Evolutionary conservation across 2,797 vertebrate genomes (phyloP).

Genomic region (Strix occidentalis): DNA sequence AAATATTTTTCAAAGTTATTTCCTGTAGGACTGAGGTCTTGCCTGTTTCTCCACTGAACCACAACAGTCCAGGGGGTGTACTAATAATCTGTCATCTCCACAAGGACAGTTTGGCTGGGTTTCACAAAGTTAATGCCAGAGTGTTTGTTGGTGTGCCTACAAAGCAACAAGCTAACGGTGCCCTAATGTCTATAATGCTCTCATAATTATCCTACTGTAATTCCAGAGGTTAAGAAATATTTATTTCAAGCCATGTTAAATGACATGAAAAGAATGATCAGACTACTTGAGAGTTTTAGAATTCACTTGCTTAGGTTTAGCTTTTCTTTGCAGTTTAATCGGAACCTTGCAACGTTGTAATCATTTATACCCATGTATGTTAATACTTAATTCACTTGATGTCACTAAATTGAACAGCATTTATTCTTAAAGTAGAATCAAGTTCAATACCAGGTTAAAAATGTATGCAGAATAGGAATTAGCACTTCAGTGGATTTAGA

Average conservation of each 20-base stretch:
- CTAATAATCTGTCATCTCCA: background rate
- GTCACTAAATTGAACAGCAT: background rate
- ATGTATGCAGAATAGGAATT: background rate
- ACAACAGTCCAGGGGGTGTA: background rate
- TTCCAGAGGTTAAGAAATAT: background rate
- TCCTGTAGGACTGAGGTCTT: background rate
- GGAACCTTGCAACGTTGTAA: background rate
- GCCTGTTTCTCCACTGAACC: background rate
- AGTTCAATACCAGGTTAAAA: background rate
- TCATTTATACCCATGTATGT: background rate
- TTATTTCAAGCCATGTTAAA: background rate
- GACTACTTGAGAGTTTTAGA: background rate
- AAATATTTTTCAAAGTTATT: background rate
- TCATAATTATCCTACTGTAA: background rate
- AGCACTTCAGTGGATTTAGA: background rate
- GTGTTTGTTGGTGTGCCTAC: background rate
- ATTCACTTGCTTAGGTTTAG: background rate
- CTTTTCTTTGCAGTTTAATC: background rate
- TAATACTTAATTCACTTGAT: background rate
- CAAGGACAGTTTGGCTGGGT: background rate
- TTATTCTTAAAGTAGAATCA: conserved; percentile 14
- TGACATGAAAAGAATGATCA: background rate
- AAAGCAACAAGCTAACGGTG: background rate
- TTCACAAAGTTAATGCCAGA: background rate
- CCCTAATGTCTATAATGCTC: background rate